A percentile compares a stretch with the other conserved stretches of the same genome.
These are phyloP conservation scores for Cantharis rufa DNA, from an alignment of 2,888 invertebrate genomes.

Conservation along the genomic window DNA sequence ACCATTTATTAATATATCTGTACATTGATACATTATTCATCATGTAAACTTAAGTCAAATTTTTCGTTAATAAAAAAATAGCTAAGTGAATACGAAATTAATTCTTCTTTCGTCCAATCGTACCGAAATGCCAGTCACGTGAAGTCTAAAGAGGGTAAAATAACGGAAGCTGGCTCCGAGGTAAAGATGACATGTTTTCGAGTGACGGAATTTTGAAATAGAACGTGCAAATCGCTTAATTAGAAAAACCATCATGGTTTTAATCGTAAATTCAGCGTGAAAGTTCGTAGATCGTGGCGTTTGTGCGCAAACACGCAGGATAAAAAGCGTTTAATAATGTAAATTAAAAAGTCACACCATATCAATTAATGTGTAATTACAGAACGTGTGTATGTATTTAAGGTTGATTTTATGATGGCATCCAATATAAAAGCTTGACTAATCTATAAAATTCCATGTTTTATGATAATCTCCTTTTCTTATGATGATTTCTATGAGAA, in stretches of 20 bases:
- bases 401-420: conserved; percentile 26
- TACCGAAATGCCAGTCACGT: neutral
- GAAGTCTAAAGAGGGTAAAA: neutral
- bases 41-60: neutral
- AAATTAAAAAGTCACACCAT: neutral
- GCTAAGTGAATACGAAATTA: neutral
- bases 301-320: neutral
- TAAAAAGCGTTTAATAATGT: neutral
- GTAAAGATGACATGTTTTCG: neutral
- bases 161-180: neutral
- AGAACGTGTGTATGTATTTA: conserved; percentile 17
- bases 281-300: neutral
- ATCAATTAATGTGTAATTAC: conserved; percentile 14
- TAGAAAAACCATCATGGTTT: neutral
- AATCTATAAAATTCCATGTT: conserved; percentile 33
- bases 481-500: conserved; percentile 15
- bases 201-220: neutral
- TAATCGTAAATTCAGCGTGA: neutral
- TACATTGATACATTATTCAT: neutral
- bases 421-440: conserved; percentile 24
- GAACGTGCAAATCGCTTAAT: neutral
- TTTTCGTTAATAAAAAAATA: neutral
- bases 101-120: neutral
- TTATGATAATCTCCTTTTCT: conserved; percentile 27
- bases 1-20: neutral